phyloP scores from a whole-genome alignment of 2,888 invertebrate genomes.

The Linnaemya vulpina region DNA sequence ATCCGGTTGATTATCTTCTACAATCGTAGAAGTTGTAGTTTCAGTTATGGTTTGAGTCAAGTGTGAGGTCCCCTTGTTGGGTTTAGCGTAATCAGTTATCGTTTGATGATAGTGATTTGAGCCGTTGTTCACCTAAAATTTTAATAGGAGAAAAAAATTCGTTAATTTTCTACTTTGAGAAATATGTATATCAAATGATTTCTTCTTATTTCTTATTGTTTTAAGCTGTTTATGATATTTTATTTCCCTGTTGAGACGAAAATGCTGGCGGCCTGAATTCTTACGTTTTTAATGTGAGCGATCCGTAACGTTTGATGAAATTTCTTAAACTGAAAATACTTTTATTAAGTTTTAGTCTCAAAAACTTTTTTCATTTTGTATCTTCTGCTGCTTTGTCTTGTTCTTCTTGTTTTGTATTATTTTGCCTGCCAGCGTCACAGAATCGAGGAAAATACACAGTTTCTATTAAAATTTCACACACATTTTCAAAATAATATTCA shows the following conservation, averaged over 20 bases:
- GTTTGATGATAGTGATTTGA: constrained; percentile 86
- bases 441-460: constrained; percentile 31
- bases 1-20: constrained; percentile 81
- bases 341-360: constrained; percentile 79
- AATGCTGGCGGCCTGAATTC: constrained; percentile 38
- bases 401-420: constrained; percentile 74
- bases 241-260: constrained; percentile 1
- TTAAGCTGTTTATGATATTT: neutral
- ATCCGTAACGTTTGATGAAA: constrained; percentile 79
- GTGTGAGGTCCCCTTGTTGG: constrained; percentile 85
- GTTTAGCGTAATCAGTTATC: constrained; percentile 89
- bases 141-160: neutral
- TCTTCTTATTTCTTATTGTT: constrained; percentile 6
- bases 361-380: constrained; percentile 72
- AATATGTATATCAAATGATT: neutral
- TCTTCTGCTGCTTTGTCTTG: constrained; percentile 53
- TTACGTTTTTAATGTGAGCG: constrained; percentile 74
- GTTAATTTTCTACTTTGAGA: neutral
- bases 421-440: constrained; percentile 52
- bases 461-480: constrained; percentile 67
- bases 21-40: constrained; percentile 79
- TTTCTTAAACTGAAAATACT: constrained; percentile 82
- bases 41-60: constrained; percentile 82
- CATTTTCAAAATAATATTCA: constrained; percentile 65
- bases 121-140: constrained; percentile 85